Conservation (phyloP, 2,113 vertebrate genomes). For the cattle (Bos taurus) region ARS-UCD2.0 NC_037354.1:12552001-12552500, state of each 20-base stretch:
- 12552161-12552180: not conserved
- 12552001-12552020: not conserved
- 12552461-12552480: not conserved
- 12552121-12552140: not conserved
- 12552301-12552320: not conserved
- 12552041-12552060: not conserved
- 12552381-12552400: not conserved
- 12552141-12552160: not conserved
- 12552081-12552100: not conserved
- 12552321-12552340: not conserved
- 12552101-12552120: not conserved
- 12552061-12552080: not conserved
- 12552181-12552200: not conserved
- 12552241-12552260: not conserved
- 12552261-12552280: no score
- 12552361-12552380: not conserved
- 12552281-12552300: not conserved
- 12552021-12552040: not conserved
- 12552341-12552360: not conserved
- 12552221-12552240: not conserved
- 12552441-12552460: not conserved
- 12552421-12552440: not conserved
- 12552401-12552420: not conserved
- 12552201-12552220: not conserved
- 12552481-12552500: not conserved